These are phyloP conservation scores for Sinocyclocheilus rhinocerous DNA, from an alignment of 2,113 vertebrate species.

Conservation along the genomic window DNA sequence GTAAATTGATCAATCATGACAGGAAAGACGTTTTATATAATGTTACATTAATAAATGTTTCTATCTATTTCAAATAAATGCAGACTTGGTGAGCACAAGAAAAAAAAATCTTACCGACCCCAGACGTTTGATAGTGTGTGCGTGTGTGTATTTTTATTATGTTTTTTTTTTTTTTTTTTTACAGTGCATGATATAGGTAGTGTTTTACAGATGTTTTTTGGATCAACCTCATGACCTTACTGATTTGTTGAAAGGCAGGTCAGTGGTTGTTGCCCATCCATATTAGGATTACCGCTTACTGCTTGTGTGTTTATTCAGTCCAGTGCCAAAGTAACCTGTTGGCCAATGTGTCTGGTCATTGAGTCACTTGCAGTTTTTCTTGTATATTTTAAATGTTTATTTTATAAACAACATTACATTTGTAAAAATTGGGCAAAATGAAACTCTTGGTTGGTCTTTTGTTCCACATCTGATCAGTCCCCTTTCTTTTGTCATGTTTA, in stretches of 20 bases:
- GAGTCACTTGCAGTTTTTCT: neutral
- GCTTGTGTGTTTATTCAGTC: neutral
- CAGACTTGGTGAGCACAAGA: neutral
- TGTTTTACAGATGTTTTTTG: neutral
- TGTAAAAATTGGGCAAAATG: neutral
- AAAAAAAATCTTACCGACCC: too few species aligned
- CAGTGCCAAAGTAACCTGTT: neutral
- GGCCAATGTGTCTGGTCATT: neutral
- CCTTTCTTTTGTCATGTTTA: neutral
- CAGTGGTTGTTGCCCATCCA: conserved; percentile 1
- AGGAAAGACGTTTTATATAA: too few species aligned
- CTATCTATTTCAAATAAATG: neutral
- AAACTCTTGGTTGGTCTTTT: neutral
- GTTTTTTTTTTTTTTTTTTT: neutral
- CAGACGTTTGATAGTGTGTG: too few species aligned
- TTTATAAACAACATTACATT: neutral
- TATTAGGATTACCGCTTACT: neutral
- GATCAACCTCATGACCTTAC: neutral
- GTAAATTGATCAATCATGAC: neutral
- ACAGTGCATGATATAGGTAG: neutral
- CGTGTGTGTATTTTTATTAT: too few species aligned
- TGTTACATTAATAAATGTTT: too few species aligned
- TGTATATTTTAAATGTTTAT: neutral
- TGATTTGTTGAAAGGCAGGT: neutral
- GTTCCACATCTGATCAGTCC: neutral